Percentiles rank a stretch among this genome's conserved stretches.
Evolutionary conservation across 2,797 vertebrate genomes (phyloP).

Genomic region (Falco concolor): DNA sequence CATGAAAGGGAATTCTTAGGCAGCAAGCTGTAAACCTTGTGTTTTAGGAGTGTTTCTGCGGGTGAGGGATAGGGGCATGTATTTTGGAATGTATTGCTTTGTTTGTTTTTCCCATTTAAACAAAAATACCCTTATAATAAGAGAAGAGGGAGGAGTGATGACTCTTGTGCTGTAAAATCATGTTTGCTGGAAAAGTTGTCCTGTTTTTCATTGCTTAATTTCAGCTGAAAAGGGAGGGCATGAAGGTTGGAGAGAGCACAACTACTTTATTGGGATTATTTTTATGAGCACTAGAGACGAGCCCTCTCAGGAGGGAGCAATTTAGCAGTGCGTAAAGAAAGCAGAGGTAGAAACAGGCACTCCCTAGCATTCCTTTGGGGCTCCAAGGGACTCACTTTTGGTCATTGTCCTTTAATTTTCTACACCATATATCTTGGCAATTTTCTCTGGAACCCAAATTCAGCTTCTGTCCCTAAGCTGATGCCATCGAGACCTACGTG

Average conservation of each 20-base stretch:
- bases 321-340: neutral
- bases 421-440: neutral
- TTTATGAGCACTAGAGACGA: neutral
- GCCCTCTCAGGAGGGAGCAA: neutral
- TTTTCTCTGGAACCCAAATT: neutral
- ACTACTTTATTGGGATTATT: neutral
- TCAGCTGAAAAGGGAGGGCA: neutral
- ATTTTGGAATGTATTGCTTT: neutral
- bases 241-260: neutral
- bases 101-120: conserved; percentile 12
- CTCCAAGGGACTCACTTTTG: neutral
- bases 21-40: neutral
- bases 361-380: neutral
- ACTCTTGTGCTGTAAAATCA: neutral
- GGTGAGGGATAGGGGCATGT: neutral
- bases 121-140: neutral
- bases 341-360: neutral
- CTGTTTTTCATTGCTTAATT: conserved; percentile 22
- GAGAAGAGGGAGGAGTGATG: neutral
- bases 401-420: neutral
- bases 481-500: neutral
- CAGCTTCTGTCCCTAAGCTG: neutral
- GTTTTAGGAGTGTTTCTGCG: neutral
- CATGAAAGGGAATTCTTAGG: neutral
- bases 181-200: neutral